Evolutionary conservation across 2,888 invertebrate species (phyloP), one percentile per base, ranked within the genome.

Genomic region (Mesochorus sp.): DNA sequence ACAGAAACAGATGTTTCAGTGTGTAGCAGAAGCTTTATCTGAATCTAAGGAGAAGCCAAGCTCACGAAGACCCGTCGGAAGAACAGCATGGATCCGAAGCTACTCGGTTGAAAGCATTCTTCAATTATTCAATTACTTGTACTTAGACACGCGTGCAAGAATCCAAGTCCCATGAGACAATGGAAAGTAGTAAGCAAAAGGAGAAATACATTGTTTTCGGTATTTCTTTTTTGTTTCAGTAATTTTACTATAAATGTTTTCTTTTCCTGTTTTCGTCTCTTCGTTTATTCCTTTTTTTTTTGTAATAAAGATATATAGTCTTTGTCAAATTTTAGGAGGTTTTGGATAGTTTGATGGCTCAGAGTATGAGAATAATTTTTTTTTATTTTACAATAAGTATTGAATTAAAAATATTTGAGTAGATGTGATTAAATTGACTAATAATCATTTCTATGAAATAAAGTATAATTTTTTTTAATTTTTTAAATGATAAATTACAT

Each of bases 41-140:
- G 21, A 26, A 64, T 49, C 34, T 70, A 61, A 39, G 53, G 39
- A 21, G 28, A 14, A 62, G 0, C 17, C 19, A n/a, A 44, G 26
- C 31, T 24, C 12, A 14, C 4, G 12, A 47, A 59, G 39, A 42
- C n/a, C 31, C 55, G 14, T 37, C 14, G 57, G 44, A 64, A 51
- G 77, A 76, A 77, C 55, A 61, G 47, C 55, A 78, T 55, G 71
- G 81, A 83, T 81, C 74, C 78, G 79, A 59, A 34, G 47, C 17
- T 59, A 49, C 64, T 64, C 57, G 83, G 87, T 84, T 88, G 85
- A 87, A 86, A 87, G 88, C 88, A 85, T 85, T 83, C 83, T 84
- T 87, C 83, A 88, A 87, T 87, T 87, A 87, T 87, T 87, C 87
- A 87, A 87, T 87, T 88, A 87, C 84, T 82, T 72, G 76, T 80